Base-by-base conservation (phyloP, 2,797 vertebrate species). In the Falco rusticolus region DNA sequence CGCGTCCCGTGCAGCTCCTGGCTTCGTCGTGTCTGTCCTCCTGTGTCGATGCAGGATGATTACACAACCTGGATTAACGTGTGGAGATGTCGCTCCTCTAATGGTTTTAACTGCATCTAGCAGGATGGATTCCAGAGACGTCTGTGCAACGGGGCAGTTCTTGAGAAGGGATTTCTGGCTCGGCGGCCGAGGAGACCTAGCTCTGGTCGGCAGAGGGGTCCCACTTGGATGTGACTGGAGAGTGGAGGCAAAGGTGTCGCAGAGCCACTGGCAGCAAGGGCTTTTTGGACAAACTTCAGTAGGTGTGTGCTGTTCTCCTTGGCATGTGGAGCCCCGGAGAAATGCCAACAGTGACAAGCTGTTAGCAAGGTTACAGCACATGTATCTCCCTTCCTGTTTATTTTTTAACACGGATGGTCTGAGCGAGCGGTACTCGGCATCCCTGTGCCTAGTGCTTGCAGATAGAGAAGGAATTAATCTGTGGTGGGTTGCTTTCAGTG, bases 401-500 rank as follows among this genome's bases (percentile, higher is more conserved):
- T 63, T 66, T 74, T 34, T 31, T 22, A 81, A 57, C n/a, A 3
- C 2, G 3, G 51, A 29, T 1, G 0, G 45, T 54, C 63, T 70
- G 82, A 79, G 78, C 1, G 5, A 88, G 68, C 3, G 0, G 71
- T 0, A 1, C 50, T 88, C 6, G 2, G 69, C n/a, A 3, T 93
- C 57, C 18, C 61, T 3, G 37, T 85, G 89, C 86, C 31, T 25
- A 68, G 82, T 83, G 37, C 71, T n/a, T 28, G 57, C 56, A 77
- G 70, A 78, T 22, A 83, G 87, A 83, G 69, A 20, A 65, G 75
- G 95, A 83, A 93, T 93, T 91, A 95, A 95, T 95, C 68, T 80
- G 71, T 66, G 83, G 90, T 15, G 11, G 51, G 78, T 93, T 13
- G 33, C 61, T 85, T 68, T 93, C 1, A 5, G 66, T 84, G 80